Conservation (phyloP, 2,113 vertebrate species). For the Microtus richardsoni region DNA sequence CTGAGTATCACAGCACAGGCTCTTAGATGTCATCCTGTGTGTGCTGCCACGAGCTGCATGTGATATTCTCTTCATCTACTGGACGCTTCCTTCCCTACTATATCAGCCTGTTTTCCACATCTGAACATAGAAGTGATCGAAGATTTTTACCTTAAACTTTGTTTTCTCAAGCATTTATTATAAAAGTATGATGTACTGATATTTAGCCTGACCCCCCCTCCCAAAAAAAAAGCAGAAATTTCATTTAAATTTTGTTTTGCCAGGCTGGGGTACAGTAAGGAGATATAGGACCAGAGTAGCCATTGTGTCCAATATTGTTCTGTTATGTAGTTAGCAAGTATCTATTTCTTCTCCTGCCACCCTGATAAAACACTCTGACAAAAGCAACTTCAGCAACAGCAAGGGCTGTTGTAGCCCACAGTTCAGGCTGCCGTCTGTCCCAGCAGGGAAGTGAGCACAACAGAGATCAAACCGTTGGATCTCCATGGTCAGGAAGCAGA, state of each 20-base stretch:
- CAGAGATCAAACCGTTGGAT: no score
- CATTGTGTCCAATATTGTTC: neutral
- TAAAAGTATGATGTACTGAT: neutral
- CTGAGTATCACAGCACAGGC: accelerated
- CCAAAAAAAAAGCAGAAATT: neutral
- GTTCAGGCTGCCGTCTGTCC: neutral
- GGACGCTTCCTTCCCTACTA: neutral
- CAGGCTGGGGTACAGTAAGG: neutral
- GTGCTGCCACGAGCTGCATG: neutral
- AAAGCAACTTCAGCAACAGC: neutral
- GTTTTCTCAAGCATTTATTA: conserved; percentile 46
- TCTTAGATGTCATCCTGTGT: neutral
- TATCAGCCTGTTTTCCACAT: neutral
- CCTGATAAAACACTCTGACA: neutral
- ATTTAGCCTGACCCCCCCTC: neutral
- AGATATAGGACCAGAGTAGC: neutral
- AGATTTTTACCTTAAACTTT: neutral
- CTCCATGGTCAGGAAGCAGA: neutral
- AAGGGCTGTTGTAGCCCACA: neutral
- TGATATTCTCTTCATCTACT: neutral
- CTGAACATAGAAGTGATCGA: neutral
- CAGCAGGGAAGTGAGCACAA: neutral
- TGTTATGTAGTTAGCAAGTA: neutral
- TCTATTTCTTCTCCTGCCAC: neutral
- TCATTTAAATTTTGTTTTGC: neutral